phyloP scores from a whole-genome alignment of 1,140 invertebrate genomes.

The Philotrypesis tridentata region DNA sequence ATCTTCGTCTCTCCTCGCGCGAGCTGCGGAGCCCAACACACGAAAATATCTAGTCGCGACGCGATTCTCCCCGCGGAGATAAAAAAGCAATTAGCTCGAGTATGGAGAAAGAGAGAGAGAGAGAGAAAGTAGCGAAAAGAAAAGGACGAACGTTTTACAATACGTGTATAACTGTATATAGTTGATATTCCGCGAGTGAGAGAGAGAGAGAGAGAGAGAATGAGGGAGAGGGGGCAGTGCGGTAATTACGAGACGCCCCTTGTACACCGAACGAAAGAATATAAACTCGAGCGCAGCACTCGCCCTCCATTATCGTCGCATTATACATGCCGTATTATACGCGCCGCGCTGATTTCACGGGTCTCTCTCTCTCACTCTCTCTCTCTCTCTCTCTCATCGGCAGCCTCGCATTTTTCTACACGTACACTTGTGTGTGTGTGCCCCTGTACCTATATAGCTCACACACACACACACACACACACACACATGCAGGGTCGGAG shows the following conservation, averaged over 20 bases:
- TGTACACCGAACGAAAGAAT: not conserved
- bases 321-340: conserved; percentile 28
- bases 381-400: not conserved
- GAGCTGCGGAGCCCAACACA: not conserved
- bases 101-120: too few relatives aligned
- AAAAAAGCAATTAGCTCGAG: not conserved
- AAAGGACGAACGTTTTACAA: too few relatives aligned
- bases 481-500: too few relatives aligned
- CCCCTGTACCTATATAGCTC: not conserved
- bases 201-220: not conserved
- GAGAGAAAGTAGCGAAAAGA: not conserved
- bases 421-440: too few relatives aligned
- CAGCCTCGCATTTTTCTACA: not conserved
- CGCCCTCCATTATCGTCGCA: conserved; percentile 1
- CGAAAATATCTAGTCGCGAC: not conserved
- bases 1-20: not conserved
- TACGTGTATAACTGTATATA: too few relatives aligned
- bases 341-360: not conserved
- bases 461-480: too few relatives aligned
- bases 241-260: not conserved
- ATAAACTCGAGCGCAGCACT: not conserved
- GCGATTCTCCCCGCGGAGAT: not conserved
- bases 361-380: too few relatives aligned
- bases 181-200: too few relatives aligned
- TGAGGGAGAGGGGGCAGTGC: too few relatives aligned